Conservation (phyloP, 2,797 vertebrate species). For the Ctenopoma multispine region DNA sequence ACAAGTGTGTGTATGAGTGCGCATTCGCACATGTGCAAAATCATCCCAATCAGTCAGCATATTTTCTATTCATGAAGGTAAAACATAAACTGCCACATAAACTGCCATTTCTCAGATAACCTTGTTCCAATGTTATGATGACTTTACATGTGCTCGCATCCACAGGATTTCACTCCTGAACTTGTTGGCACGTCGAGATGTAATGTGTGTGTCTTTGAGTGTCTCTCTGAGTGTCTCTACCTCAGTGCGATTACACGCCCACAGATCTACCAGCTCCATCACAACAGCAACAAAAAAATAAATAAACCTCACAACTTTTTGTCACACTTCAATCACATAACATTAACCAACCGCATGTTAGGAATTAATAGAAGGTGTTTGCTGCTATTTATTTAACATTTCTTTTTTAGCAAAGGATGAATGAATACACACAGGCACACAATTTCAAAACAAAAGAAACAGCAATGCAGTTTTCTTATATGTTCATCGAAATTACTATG, state of each 20-base stretch:
- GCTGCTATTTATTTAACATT: conserved; percentile 68
- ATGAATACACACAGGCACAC: conserved; percentile 40
- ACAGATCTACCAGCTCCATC: conserved; percentile 77
- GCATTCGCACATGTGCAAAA: conserved; percentile 44
- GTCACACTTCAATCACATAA: conserved; percentile 84
- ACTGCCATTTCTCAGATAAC: conserved; percentile 83
- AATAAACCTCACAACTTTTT: conserved; percentile 83
- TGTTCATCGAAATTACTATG: conserved; percentile 7
- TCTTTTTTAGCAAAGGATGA: conserved; percentile 56
- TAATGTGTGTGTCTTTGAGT: conserved; percentile 70
- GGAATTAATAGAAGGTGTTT: conserved; percentile 76
- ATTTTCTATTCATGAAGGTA: conserved; percentile 82
- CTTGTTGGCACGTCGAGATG: conserved; percentile 79
- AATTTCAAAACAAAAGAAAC: conserved; percentile 34
- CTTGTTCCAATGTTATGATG: conserved; percentile 84
- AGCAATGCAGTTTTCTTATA: conserved; percentile 2
- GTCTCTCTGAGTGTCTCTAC: conserved; percentile 71
- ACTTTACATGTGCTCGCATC: conserved; percentile 82
- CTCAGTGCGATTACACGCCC: conserved; percentile 81
- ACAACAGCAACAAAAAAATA: conserved; percentile 75
- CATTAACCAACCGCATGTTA: conserved; percentile 76
- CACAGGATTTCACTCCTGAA: conserved; percentile 82
- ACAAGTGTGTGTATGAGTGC: conserved; percentile 14
- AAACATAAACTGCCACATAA: conserved; percentile 80
- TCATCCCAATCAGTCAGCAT: conserved; percentile 64